Conservation (phyloP, 2,113 vertebrate species). For the Coracopsis vasa region DNA sequence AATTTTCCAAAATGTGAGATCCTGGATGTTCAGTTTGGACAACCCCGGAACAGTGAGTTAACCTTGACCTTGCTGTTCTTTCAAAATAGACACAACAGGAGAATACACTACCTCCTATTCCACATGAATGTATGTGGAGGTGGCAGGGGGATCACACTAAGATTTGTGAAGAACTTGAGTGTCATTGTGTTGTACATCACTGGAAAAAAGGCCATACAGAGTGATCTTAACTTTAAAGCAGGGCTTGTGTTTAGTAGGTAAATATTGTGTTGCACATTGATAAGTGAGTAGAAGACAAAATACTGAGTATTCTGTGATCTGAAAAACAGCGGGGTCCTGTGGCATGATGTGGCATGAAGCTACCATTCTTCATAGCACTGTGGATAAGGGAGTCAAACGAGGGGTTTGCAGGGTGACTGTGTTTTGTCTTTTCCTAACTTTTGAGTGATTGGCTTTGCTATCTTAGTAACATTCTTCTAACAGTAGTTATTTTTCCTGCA, state of each 20-base stretch:
- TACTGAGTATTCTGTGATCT: not conserved
- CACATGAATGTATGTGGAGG: accelerated
- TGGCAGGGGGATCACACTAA: too few species aligned
- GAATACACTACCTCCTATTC: not conserved
- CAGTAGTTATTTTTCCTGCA: not conserved
- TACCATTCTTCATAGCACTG: not conserved
- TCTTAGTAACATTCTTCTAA: not conserved
- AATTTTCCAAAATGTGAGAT: not conserved
- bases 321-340: not conserved
- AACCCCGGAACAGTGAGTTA: not conserved
- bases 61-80: not conserved
- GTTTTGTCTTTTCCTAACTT: not conserved
- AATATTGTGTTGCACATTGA: accelerated
- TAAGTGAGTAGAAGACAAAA: not conserved
- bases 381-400: not conserved
- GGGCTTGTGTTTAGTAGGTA: not conserved
- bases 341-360: not conserved
- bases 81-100: not conserved
- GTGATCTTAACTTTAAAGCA: not conserved
- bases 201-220: not conserved
- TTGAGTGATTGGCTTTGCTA: not conserved
- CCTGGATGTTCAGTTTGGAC: not conserved
- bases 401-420: not conserved
- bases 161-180: not conserved
- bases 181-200: not conserved